Evolutionary conservation across 1,140 invertebrate species (phyloP).

Genomic region (Kradibia gibbosae): DNA sequence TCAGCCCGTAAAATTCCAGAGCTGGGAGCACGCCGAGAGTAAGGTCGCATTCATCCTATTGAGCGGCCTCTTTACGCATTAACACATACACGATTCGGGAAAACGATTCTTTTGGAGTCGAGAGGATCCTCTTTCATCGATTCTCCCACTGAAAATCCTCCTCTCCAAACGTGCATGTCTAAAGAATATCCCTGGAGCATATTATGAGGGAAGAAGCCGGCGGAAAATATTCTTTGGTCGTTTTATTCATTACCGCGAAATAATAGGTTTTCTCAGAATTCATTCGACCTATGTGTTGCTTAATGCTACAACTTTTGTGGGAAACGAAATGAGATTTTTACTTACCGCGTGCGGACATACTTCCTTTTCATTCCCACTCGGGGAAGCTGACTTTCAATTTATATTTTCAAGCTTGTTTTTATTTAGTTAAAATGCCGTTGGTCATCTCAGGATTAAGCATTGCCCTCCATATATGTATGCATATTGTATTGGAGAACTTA

Average conservation of each 20-base stretch:
- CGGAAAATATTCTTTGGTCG: constrained; percentile 1
- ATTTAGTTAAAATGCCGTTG: no score
- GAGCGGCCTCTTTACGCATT: neutral
- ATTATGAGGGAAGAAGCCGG: neutral
- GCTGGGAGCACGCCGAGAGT: constrained; percentile 97
- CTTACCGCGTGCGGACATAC: no score
- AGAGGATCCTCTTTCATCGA: neutral
- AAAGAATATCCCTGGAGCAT: neutral
- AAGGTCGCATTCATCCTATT: constrained; percentile 58
- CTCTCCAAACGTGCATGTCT: neutral
- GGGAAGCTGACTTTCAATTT: neutral
- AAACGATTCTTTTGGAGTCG: neutral
- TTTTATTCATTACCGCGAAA: neutral
- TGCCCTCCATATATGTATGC: no score
- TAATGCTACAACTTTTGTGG: neutral
- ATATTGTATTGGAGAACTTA: no score
- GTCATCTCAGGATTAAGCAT: no score
- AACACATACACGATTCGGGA: neutral
- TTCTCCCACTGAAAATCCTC: neutral
- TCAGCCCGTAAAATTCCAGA: constrained; percentile 98
- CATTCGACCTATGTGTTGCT: neutral
- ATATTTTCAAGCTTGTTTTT: neutral
- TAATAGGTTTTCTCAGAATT: neutral
- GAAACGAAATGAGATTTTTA: neutral
- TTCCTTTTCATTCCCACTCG: neutral